A percentile compares a stretch with the other conserved stretches of the same genome.
phyloP scores from a whole-genome alignment of 2,888 invertebrate species.

The Norana najaformis region DNA sequence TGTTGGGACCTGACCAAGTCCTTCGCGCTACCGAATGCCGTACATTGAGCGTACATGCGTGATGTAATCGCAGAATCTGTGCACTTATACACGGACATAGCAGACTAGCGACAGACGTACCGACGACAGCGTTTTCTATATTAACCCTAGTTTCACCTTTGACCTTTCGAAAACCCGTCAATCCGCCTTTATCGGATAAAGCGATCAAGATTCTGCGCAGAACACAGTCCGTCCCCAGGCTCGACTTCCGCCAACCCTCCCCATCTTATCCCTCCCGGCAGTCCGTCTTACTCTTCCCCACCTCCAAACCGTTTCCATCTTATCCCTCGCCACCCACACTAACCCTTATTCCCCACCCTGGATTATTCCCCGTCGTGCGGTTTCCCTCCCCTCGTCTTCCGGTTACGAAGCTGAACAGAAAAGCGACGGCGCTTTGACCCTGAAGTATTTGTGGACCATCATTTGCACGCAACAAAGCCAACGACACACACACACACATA shows the following conservation, averaged over 20 bases:
- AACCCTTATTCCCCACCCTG: not conserved
- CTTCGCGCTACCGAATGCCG: not conserved
- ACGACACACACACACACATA: no score
- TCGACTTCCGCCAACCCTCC: not conserved
- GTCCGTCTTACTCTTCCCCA: not conserved
- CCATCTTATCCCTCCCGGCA: not conserved
- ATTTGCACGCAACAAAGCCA: not conserved
- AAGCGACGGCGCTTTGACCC: not conserved
- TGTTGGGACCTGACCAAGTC: no score
- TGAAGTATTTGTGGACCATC: not conserved
- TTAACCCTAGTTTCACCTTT: not conserved
- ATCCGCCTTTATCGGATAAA: not conserved
- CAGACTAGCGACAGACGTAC: not conserved
- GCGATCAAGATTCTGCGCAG: not conserved
- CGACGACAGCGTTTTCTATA: not conserved
- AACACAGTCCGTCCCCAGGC: conserved; percentile 31
- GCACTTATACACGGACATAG: not conserved
- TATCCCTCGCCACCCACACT: not conserved
- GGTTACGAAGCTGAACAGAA: not conserved
- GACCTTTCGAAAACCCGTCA: not conserved
- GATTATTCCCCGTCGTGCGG: not conserved
- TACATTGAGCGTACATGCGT: not conserved
- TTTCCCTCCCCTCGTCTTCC: not conserved
- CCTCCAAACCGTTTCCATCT: not conserved
- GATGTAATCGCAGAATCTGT: no score